Conservation (phyloP, 2,888 invertebrate genomes). For the Trypoxylon attenuatum region DNA sequence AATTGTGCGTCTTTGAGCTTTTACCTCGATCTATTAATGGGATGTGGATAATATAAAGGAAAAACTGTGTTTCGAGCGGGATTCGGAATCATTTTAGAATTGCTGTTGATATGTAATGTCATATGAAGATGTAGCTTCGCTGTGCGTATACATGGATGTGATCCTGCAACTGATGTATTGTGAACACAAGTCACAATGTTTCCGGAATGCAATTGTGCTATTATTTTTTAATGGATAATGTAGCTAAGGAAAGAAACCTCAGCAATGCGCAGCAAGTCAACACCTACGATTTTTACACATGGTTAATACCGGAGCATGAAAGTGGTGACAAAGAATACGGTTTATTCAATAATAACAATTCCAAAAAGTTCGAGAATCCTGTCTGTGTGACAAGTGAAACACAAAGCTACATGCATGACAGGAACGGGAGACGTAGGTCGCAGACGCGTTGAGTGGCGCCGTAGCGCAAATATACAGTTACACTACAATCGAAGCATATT, state of each 20-base stretch:
- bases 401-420: constrained; percentile 74
- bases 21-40: no score
- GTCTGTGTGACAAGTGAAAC: constrained; percentile 56
- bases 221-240: constrained; percentile 70
- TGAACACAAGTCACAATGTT: constrained; percentile 58
- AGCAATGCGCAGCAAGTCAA: constrained; percentile 34
- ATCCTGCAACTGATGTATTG: constrained; percentile 62
- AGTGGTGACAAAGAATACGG: constrained; percentile 25
- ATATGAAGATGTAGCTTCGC: constrained; percentile 44
- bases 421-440: constrained; percentile 73
- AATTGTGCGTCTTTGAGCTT: no score
- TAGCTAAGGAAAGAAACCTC: constrained; percentile 57
- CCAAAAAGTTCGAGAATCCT: constrained; percentile 29
- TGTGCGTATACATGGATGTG: constrained; percentile 68
- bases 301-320: constrained; percentile 39
- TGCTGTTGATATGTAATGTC: constrained; percentile 32
- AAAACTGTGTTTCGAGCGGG: constrained; percentile 22
- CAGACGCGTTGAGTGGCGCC: constrained; percentile 75
- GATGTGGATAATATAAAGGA: no score
- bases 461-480: constrained; percentile 67
- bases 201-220: constrained; percentile 63
- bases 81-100: constrained; percentile 23
- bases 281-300: constrained; percentile 45
- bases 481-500: constrained; percentile 5
- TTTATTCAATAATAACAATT: neutral